Base-by-base conservation (phyloP, 2,888 invertebrate species). In the Thumatha senex region DNA sequence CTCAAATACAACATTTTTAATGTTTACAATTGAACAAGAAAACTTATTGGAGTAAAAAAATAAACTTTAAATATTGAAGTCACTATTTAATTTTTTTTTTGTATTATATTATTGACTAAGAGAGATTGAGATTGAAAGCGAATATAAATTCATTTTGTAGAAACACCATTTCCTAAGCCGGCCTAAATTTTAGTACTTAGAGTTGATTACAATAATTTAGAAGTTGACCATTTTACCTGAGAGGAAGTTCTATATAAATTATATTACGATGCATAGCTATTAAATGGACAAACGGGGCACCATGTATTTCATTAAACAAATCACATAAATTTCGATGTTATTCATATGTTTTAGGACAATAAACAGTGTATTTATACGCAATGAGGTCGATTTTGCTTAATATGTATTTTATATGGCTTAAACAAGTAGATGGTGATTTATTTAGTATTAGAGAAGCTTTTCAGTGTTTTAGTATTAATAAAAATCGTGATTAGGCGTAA, bases 301-400 rank as follows among this genome's bases (percentile, higher is more conserved):
- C 67, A 64, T 65, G 67, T 67, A 69, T 70, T 69, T 71, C 56
- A 53, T 48, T 47, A 56, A 46, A 56, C 43, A 31, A 40, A 38
- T 39, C 15, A 41, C 14, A 34, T 46, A 38, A 24, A 24, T 2
- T 24, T 24, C 18, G 18, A 24, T 24, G 18, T 24, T 24, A 42
- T 57, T 64, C 52, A 51, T 63, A 31, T 64, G 45, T 58, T 61
- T 61, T 61, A 61, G 49, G 61, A 65, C 58, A 65, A 62, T 67
- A 65, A 70, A 38, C 11, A 51, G 60, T 56, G 48, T 41, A 39
- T 61, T 64, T 42, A 40, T 12, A 12, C 52, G 31, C 36, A 30
- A 33, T 55, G 51, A 51, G 45, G 24, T 62, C 46, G 65, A 56
- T 62, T 61, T 53, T 47, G 52, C 56, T 57, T 46, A 51, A 41